phyloP scores from a whole-genome alignment of 2,113 vertebrate genomes.

The Laticauda laticaudata region DNA sequence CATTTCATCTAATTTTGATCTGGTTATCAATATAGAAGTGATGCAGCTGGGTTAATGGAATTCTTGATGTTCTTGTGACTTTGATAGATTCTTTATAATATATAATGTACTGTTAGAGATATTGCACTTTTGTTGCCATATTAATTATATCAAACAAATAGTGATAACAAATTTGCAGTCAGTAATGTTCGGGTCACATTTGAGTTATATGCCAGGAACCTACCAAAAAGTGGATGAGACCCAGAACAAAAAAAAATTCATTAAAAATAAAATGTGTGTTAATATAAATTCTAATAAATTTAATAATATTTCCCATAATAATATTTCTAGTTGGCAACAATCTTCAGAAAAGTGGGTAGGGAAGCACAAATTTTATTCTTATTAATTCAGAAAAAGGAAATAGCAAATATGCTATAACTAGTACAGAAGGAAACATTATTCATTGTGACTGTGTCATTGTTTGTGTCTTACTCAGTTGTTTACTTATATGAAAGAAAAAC shows the following conservation, averaged over 20 bases:
- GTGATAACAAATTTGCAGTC: not conserved
- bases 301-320: not conserved
- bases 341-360: not conserved
- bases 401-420: not conserved
- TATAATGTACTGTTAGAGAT: not conserved
- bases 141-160: not conserved
- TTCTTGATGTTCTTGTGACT: not conserved
- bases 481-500: constrained; percentile 64
- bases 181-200: not conserved
- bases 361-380: not conserved
- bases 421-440: not conserved
- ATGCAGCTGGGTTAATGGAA: not conserved
- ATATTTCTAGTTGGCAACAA: not conserved
- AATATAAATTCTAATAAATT: not conserved
- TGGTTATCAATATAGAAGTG: not conserved
- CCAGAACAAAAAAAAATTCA: not conserved
- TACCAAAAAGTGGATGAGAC: not conserved
- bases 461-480: constrained; percentile 60
- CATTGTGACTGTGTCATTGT: constrained; percentile 9
- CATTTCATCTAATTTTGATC: not conserved
- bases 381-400: not conserved
- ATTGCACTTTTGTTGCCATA: not conserved
- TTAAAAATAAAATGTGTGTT: not conserved
- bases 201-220: not conserved
- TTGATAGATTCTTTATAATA: not conserved